Conservation (phyloP, 1,140 invertebrate species). For the Patella vulgata region DNA sequence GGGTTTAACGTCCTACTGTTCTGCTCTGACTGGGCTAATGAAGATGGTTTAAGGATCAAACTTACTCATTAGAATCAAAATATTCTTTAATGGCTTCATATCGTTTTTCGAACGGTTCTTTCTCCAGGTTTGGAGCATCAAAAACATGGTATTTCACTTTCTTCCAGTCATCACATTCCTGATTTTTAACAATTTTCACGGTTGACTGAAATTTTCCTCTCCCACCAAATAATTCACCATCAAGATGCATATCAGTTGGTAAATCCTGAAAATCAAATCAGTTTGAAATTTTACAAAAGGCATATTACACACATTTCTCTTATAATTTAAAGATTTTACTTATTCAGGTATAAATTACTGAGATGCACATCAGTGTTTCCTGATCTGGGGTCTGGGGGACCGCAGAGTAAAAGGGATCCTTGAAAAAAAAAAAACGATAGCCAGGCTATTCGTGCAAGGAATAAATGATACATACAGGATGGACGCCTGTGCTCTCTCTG, state of each 20-base stretch:
- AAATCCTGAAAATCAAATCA: slow-evolving; percentile 41
- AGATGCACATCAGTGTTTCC: background rate
- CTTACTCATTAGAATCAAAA: slow-evolving; percentile 55
- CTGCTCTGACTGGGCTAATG: too few relatives aligned
- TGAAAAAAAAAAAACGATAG: too few relatives aligned
- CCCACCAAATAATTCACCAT: slow-evolving; percentile 60
- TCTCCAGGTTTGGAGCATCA: slow-evolving; percentile 54
- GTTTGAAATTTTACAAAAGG: background rate
- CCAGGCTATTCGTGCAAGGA: too few relatives aligned
- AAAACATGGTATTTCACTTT: slow-evolving; percentile 59
- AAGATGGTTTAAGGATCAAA: too few relatives aligned
- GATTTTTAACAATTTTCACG: slow-evolving; percentile 60
- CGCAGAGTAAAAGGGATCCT: too few relatives aligned
- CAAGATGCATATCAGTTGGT: slow-evolving; percentile 54
- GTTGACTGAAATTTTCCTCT: slow-evolving; percentile 59
- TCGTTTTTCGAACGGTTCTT: slow-evolving; percentile 58
- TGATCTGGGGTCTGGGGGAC: too few relatives aligned
- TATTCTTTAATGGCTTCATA: slow-evolving; percentile 47
- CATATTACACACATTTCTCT: background rate
- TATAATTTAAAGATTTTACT: background rate
- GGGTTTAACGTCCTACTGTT: too few relatives aligned
- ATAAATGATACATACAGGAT: too few relatives aligned
- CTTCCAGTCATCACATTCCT: slow-evolving; percentile 53
- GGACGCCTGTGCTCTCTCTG: too few relatives aligned
- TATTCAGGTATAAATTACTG: background rate